Base-by-base conservation (phyloP, 2,888 invertebrate species). In the Temnothorax rugatulus region DNA sequence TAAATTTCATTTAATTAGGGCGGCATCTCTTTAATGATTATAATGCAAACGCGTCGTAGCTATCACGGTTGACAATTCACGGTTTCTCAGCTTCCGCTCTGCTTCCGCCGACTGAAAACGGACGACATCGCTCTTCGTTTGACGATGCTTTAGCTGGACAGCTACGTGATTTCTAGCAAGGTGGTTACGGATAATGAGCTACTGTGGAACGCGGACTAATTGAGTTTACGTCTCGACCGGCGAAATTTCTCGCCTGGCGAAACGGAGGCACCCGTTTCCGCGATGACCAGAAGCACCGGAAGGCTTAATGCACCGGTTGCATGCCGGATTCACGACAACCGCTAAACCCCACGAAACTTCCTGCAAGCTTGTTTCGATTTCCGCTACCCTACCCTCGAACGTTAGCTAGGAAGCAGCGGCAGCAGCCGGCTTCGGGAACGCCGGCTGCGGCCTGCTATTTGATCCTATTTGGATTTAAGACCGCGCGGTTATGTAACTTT, bases 201-300 rank as follows among this genome's bases (percentile, higher is more conserved):
- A 25, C 0, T 47, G 9, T 44, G 38, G 29, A 66, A 44, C 47
- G 21, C 47, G 21, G 38, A 69, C 57, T 88, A 89, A 89, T 89
- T 83, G 84, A 89, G 57, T 87, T 89, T 50, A 15, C 74, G 41
- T 76, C 63, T 68, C 9, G 21, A 34, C n/a, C 47, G 8, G 15
- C n/a, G 29, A 29, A 77, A 68, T 41, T 57, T 54, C 47, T 50
- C 54, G 41, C 52, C 61, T 13, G 25, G 15, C 44, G 74, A 41
- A 25, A 59, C 52, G 29, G 38, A 34, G 18, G n/a, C 29, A 25
- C 9, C 59, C 59, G 29, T 29, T 68, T 54, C n/a, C 77, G 69
- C 25, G 44, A 21, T 54, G 50, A 66, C 41, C 47, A 73, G 74
- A 81, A 59, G 18, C 79, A 71, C 57, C 77, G 71, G 57, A 79